Evolutionary conservation across 2,888 invertebrate genomes (phyloP).

Genomic region (Platynereis dumerilii): DNA sequence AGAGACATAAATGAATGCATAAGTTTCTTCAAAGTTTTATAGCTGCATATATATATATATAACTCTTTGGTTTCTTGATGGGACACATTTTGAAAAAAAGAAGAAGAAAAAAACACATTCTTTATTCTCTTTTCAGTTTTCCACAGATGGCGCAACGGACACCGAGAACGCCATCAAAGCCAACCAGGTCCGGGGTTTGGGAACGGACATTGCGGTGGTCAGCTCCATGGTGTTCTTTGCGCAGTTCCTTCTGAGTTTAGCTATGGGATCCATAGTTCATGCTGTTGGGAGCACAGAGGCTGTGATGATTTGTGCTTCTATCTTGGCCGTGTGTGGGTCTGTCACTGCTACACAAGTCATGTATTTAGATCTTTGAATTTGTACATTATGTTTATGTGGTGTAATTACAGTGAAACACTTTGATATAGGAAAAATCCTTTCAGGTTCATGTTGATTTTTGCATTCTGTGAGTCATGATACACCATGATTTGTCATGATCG

Average conservation of each 20-base stretch:
- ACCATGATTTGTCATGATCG: too few species aligned
- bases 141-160: constrained; percentile 1
- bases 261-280: constrained; percentile 70
- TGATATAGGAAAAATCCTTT: too few species aligned
- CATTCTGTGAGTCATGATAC: too few species aligned
- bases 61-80: too few species aligned
- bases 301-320: constrained; percentile 84
- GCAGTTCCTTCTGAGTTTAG: constrained; percentile 85
- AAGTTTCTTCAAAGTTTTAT: too few species aligned
- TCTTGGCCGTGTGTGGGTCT: constrained; percentile 84
- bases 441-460: too few species aligned
- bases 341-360: constrained; percentile 84
- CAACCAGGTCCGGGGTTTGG: constrained; percentile 76
- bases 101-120: too few species aligned
- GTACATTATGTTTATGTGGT: too few species aligned
- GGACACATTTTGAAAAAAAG: too few species aligned
- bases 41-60: too few species aligned
- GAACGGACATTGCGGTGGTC: constrained; percentile 93
- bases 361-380: constrained; percentile 80
- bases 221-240: constrained; percentile 96
- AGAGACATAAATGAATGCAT: too few species aligned
- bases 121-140: constrained; percentile 2
- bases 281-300: constrained; percentile 84
- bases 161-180: constrained; percentile 6
- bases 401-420: neutral